phyloP scores from a whole-genome alignment of 2,113 vertebrate species.

The Lagopus leucura region DNA sequence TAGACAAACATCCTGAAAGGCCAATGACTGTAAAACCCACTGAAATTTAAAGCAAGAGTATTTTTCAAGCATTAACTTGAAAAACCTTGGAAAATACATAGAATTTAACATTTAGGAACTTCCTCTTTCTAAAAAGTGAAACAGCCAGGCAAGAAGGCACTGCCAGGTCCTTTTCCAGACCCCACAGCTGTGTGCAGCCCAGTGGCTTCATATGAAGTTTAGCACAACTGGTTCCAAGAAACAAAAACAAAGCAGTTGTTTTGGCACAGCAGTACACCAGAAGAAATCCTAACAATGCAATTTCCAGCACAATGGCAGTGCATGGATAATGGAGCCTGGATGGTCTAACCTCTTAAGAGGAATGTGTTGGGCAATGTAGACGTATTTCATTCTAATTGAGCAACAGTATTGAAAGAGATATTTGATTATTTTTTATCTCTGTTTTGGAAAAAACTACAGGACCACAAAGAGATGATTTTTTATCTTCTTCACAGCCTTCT shows the following conservation, averaged over 20 bases:
- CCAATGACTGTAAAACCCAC: not conserved
- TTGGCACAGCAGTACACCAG: too few relatives aligned
- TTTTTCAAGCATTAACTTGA: not conserved
- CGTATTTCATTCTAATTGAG: not conserved
- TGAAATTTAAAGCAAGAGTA: too few relatives aligned
- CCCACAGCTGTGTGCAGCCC: not conserved
- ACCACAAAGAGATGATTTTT: not conserved
- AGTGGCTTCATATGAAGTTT: not conserved
- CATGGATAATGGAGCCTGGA: accelerated
- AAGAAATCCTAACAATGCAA: not conserved
- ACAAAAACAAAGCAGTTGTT: not conserved
- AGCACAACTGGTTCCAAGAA: not conserved
- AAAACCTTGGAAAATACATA: not conserved
- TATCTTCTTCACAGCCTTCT: not conserved
- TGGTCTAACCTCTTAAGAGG: not conserved
- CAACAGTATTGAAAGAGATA: not conserved
- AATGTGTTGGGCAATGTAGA: not conserved
- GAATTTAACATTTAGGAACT: not conserved
- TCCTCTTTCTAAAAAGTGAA: not conserved
- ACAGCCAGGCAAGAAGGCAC: not conserved
- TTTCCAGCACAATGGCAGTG: not conserved
- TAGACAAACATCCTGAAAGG: not conserved
- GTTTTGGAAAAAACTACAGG: not conserved
- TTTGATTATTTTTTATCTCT: not conserved
- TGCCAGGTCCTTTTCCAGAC: not conserved